These are phyloP conservation scores for Oreotrochilus melanogaster DNA, from an alignment of 2,113 vertebrate species.

Conservation along the genomic window DNA sequence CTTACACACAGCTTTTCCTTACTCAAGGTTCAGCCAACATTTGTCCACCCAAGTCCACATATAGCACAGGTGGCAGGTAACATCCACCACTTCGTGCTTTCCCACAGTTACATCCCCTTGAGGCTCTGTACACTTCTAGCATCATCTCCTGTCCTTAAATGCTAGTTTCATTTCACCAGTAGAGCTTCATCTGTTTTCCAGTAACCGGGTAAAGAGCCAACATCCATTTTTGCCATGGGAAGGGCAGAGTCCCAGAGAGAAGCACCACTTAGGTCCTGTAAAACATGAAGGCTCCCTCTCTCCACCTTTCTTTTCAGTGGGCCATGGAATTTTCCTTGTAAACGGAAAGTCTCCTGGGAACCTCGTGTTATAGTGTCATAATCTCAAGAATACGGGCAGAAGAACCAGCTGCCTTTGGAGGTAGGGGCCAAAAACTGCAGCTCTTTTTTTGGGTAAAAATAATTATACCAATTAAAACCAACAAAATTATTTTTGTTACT, in stretches of 20 bases:
- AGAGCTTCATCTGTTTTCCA: background rate
- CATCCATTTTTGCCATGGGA: background rate
- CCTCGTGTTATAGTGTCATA: background rate
- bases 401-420: background rate
- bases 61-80: background rate
- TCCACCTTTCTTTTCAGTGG: background rate
- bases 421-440: background rate
- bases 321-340: background rate
- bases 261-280: background rate
- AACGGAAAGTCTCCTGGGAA: background rate
- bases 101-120: fast-evolving
- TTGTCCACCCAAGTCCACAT: fast-evolving
- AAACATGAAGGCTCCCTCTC: fast-evolving
- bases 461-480: background rate
- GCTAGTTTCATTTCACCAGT: background rate
- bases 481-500: background rate
- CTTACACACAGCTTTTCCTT: background rate
- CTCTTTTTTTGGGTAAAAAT: background rate
- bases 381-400: background rate
- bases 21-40: background rate
- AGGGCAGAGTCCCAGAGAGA: background rate
- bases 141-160: background rate
- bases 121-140: no score
- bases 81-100: background rate
- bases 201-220: background rate